Conservation (phyloP, 2,888 invertebrate species). For the Himalopsyche japonica region DNA sequence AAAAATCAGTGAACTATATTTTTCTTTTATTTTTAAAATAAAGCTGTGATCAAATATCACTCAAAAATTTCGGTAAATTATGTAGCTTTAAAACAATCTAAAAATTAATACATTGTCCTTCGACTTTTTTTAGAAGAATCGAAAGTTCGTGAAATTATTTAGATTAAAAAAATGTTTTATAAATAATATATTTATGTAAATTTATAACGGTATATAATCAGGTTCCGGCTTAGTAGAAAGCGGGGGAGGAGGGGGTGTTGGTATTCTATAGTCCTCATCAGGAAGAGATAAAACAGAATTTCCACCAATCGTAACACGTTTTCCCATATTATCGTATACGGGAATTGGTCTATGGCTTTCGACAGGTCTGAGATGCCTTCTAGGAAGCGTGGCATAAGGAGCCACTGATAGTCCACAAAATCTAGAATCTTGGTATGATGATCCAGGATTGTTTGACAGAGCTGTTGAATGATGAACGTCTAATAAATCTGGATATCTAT, state of each 20-base stretch:
- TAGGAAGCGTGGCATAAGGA: constrained; percentile 56
- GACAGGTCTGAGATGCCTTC: constrained; percentile 45
- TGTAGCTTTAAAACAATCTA: too few relatives aligned
- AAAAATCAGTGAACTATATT: too few relatives aligned
- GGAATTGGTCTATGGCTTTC: constrained; percentile 47
- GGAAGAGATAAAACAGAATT: constrained; percentile 85
- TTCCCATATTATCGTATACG: constrained; percentile 89
- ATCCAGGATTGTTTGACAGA: constrained; percentile 52
- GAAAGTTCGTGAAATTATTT: too few relatives aligned
- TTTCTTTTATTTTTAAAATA: too few relatives aligned
- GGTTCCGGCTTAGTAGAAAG: constrained; percentile 27
- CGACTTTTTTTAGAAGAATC: too few relatives aligned
- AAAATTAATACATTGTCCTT: too few relatives aligned
- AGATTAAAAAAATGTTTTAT: too few relatives aligned
- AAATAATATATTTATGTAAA: too few relatives aligned
- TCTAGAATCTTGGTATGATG: constrained; percentile 49
- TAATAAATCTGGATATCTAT: constrained; percentile 80
- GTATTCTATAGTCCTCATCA: constrained; percentile 45
- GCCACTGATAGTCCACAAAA: constrained; percentile 54
- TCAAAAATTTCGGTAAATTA: too few relatives aligned
- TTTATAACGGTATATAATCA: constrained; percentile 34
- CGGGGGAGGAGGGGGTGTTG: constrained; percentile 37
- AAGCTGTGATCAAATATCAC: too few relatives aligned
- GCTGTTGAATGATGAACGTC: constrained; percentile 65
- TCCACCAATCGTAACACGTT: constrained; percentile 85